phyloP scores from a whole-genome alignment of 2,113 vertebrate species.

The Micronycteris hirsuta region DNA sequence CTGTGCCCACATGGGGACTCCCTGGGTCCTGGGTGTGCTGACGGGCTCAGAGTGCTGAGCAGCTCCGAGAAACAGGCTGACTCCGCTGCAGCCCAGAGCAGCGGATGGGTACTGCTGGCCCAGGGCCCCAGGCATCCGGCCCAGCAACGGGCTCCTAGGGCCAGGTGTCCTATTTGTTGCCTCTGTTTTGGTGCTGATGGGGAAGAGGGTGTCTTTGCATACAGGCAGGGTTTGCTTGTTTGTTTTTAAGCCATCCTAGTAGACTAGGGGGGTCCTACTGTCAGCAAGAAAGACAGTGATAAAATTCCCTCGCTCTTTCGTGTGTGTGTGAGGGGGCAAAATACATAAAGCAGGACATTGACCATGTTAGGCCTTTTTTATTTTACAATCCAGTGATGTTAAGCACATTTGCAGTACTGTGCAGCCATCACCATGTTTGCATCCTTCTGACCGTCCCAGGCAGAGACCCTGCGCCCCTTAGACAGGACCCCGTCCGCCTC shows the following conservation, averaged over 20 bases:
- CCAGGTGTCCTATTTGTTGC: neutral
- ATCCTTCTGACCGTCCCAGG: neutral
- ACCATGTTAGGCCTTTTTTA: neutral
- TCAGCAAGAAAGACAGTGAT: neutral
- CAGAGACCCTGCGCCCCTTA: neutral
- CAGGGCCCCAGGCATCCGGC: rapidly evolving
- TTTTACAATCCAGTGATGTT: neutral
- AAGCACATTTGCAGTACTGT: neutral
- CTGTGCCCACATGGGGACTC: neutral
- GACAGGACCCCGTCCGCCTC: neutral
- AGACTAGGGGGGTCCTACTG: neutral
- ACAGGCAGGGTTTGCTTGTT: neutral
- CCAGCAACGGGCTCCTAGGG: neutral
- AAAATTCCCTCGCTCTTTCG: neutral
- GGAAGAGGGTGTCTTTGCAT: neutral
- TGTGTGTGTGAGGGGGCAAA: neutral
- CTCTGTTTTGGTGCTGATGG: neutral
- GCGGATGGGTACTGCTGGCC: no score
- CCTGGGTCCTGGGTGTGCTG: neutral
- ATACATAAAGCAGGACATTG: neutral
- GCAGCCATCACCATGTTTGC: neutral
- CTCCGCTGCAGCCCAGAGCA: neutral
- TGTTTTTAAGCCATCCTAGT: neutral
- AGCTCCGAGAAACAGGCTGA: neutral
- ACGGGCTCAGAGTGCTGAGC: neutral